These are phyloP conservation scores for Elachura formosa DNA, from an alignment of 2,113 vertebrate genomes.

Conservation along the genomic window DNA sequence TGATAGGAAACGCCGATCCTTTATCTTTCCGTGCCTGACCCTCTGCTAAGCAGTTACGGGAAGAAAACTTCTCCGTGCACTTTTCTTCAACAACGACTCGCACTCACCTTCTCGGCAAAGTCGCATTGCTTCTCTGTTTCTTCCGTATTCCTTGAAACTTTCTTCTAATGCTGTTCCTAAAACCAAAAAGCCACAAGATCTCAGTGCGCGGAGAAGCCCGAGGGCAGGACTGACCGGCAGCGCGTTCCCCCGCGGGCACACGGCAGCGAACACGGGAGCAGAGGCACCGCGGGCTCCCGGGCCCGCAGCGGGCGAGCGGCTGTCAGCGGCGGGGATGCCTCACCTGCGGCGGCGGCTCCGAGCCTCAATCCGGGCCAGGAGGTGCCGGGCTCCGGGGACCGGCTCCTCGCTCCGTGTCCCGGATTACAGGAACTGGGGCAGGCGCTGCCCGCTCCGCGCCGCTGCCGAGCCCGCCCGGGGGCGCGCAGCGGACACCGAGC, in stretches of 20 bases:
- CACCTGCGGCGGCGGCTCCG: not conserved
- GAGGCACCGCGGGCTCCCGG: too few relatives aligned
- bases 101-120: conserved; percentile 97
- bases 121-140: conserved; percentile 96
- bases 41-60: not conserved
- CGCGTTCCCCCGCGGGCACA: not conserved
- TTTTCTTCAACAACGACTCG: not conserved
- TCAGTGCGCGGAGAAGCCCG: not conserved
- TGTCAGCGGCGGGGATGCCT: not conserved
- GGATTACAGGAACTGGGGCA: conserved; percentile 53
- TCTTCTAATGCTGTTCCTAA: conserved; percentile 91
- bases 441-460: not conserved
- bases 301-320: not conserved
- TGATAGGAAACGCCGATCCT: fast-evolving
- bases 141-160: conserved; percentile 97
- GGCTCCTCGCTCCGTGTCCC: not conserved
- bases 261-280: fast-evolving
- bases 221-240: not conserved
- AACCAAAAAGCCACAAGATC: conserved; percentile 42
- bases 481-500: conserved; percentile 10
- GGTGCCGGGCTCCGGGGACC: not conserved
- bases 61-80: not conserved
- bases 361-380: not conserved
- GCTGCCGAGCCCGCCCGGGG: not conserved
- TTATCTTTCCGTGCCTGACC: not conserved